Evolutionary conservation across 2,797 vertebrate genomes (phyloP).

Genomic region (Scomberomorus guttatus): DNA sequence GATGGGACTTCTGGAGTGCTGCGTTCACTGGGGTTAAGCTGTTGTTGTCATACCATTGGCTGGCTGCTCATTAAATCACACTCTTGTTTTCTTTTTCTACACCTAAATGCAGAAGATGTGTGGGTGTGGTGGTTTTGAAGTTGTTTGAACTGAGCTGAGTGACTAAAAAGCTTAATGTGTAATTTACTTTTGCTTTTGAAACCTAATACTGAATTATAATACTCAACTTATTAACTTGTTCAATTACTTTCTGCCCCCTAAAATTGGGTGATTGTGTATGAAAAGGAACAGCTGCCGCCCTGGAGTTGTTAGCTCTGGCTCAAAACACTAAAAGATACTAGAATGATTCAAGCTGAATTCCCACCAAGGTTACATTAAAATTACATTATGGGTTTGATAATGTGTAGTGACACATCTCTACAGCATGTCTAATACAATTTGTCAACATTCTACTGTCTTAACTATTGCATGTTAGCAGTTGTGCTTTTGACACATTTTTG

Average conservation of each 20-base stretch:
- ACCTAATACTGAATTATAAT: too few species aligned
- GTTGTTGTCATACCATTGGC: not conserved
- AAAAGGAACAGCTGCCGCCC: not conserved
- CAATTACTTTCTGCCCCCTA: not conserved
- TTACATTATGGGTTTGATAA: not conserved
- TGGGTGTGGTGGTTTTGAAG: too few species aligned
- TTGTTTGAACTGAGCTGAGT: too few species aligned
- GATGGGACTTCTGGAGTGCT: not conserved
- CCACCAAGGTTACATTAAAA: not conserved
- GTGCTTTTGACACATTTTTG: conserved; percentile 3
- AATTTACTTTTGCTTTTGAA: not conserved
- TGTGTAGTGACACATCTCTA: not conserved
- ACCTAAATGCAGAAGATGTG: too few species aligned
- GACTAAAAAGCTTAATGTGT: too few species aligned
- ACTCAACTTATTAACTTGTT: not conserved
- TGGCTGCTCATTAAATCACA: too few species aligned
- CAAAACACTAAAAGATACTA: too few species aligned
- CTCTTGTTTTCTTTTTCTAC: too few species aligned
- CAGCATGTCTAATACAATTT: not conserved
- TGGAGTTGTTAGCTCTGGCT: not conserved
- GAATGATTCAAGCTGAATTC: not conserved
- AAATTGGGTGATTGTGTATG: not conserved
- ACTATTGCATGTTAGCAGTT: not conserved
- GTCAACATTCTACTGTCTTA: not conserved
- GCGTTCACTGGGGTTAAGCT: not conserved